phyloP scores from a whole-genome alignment of 2,113 vertebrate genomes.

The Arizona elegans region DNA sequence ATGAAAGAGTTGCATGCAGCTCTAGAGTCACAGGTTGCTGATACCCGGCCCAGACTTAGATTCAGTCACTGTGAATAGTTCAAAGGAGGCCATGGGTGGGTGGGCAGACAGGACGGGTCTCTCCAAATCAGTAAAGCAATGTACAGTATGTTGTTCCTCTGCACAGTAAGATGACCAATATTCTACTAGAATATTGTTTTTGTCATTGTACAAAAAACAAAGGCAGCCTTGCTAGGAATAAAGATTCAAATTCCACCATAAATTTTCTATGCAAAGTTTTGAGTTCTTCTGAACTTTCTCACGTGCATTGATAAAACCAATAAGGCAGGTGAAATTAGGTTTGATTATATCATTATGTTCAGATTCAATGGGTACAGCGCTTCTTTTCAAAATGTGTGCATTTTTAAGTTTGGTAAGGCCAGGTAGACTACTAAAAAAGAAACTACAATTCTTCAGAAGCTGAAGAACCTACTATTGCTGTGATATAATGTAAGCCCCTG shows the following conservation, averaged over 20 bases:
- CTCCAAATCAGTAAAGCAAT: background rate
- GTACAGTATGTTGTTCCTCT: background rate
- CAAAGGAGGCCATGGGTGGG: background rate
- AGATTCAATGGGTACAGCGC: background rate
- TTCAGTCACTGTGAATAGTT: background rate
- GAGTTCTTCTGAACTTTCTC: background rate
- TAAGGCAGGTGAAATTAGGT: background rate
- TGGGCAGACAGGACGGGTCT: background rate
- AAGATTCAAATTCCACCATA: background rate
- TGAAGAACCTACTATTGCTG: background rate
- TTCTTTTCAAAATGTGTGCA: background rate
- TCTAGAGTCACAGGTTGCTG: no score
- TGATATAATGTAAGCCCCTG: background rate
- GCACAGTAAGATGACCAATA: background rate
- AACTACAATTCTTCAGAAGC: background rate
- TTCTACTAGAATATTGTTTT: background rate
- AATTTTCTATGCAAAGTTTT: background rate
- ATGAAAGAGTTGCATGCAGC: no score
- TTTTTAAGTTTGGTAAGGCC: background rate
- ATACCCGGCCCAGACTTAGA: background rate
- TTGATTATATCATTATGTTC: background rate
- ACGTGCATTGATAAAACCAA: background rate
- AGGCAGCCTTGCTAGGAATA: background rate
- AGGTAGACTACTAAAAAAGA: background rate
- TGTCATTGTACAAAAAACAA: background rate